Conservation (phyloP, 2,888 invertebrate species). For the Nycteola revayana region DNA sequence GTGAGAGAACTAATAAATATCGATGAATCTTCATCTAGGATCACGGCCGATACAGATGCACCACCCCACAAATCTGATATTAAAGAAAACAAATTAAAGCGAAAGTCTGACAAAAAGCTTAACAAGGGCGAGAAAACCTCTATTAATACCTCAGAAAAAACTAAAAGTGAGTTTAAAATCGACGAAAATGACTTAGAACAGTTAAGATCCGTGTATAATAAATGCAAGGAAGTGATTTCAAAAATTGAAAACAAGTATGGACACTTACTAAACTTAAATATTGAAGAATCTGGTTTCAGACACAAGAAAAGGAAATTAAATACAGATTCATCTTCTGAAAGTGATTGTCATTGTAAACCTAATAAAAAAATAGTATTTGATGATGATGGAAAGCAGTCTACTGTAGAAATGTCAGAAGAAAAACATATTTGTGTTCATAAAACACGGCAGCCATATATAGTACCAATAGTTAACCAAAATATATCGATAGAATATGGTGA, state of each 20-base stretch:
- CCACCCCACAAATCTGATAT: constrained; percentile 3
- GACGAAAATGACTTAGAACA: constrained; percentile 55
- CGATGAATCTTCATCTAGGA: constrained; percentile 10
- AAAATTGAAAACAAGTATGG: constrained; percentile 70
- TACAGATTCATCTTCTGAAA: constrained; percentile 21
- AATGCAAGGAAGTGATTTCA: constrained; percentile 57
- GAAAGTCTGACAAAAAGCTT: constrained; percentile 8
- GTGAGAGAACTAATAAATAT: constrained; percentile 39
- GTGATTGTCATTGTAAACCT: constrained; percentile 48
- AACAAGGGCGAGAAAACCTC: constrained; percentile 12
- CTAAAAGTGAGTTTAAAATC: constrained; percentile 25
- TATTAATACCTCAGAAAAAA: constrained; percentile 14
- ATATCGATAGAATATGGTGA: constrained; percentile 51
- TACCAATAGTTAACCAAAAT: constrained; percentile 17
- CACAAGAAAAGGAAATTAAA: constrained; percentile 8
- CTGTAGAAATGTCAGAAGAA: constrained; percentile 29
- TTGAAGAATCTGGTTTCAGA: constrained; percentile 12
- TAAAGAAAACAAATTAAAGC: constrained; percentile 12
- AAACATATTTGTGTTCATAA: constrained; percentile 57
- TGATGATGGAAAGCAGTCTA: constrained; percentile 56
- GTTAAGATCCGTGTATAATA: constrained; percentile 52
- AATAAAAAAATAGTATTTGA: constrained; percentile 67
- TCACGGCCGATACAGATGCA: constrained; percentile 14
- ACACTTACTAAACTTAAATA: constrained; percentile 50
- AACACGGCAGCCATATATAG: constrained; percentile 14